These are phyloP conservation scores for Micropterix aruncella DNA, from an alignment of 2,888 invertebrate genomes.

Conservation along the genomic window DNA sequence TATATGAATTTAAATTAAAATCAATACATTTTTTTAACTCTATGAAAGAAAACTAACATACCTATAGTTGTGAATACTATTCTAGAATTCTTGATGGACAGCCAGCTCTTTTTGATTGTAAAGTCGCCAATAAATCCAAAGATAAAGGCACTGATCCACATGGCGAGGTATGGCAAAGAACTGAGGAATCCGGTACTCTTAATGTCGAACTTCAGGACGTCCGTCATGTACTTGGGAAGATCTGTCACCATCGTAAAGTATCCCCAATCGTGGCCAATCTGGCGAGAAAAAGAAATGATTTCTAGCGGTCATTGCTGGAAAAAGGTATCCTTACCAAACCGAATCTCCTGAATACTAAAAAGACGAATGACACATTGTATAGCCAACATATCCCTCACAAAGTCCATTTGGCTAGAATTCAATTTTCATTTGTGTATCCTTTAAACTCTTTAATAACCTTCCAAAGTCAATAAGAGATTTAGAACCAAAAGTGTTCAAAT, in stretches of 20 bases:
- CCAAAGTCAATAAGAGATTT: no score
- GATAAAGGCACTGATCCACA: conserved; percentile 48
- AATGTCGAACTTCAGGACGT: conserved; percentile 50
- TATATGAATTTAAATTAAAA: no score
- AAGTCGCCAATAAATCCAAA: conserved; percentile 57
- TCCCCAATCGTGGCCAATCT: conserved; percentile 56
- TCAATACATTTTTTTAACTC: no score
- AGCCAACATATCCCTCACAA: no score
- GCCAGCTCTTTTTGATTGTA: conserved; percentile 41
- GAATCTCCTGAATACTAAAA: no score
- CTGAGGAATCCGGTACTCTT: conserved; percentile 46
- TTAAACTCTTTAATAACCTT: no score
- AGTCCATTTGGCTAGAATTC: background rate
- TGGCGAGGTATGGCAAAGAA: conserved; percentile 48
- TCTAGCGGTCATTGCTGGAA: background rate
- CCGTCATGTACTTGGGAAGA: conserved; percentile 54
- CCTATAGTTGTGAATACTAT: conserved; percentile 56
- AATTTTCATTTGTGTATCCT: no score
- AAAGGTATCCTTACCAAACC: background rate
- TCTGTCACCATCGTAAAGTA: conserved; percentile 59
- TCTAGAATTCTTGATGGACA: conserved; percentile 40
- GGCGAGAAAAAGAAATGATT: conserved; percentile 15
- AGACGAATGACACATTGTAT: no score
- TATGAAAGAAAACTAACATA: no score
- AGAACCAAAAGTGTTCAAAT: no score